Evolutionary conservation across 35 echinoderm and acorn worm genomes (phyloP), one percentile per base, ranked within the genome.

Genomic region (Patiria miniata): DNA sequence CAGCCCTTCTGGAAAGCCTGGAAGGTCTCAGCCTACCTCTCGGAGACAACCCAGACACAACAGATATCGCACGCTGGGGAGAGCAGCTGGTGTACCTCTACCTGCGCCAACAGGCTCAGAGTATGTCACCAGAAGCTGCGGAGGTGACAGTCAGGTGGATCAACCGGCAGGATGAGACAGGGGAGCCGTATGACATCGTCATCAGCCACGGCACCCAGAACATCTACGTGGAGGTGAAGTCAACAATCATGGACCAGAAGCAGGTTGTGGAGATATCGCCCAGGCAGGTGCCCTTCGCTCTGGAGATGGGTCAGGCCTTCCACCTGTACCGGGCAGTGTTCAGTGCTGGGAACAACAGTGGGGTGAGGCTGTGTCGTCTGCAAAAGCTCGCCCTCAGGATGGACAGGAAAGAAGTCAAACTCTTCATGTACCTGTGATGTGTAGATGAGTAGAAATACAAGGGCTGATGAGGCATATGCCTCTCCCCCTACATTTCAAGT

Each of bases 321-420:
- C 73, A 87, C 54, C 36, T 87, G 17, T 87, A 87, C 77, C 39
- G 86, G 32, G 86, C n/a, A n/a, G n/a, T 87, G 10, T 87, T 79
- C 73, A 87, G 79, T 80, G 86, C 76, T 0, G 86, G 86, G 18
- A 87, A 47, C 5, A 38, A 10, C 17, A 51, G 40, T 2, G 77
- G 40, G 36, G 86, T 79, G 21, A 79, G 77, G 37, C 76, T 87
- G 26, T 79, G 86, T 80, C 39, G 86, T 0, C 16, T 87, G 1
- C 51, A 16, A 2, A 79, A 87, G 22, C 40, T 87, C 19, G 39
- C 86, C 19, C 10, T 52, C 22, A 87, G 77, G 33, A 55, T 87
- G 51, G 86, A 87, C 1, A 79, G n/a, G 34, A 87, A 87, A 57
- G 77, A 77, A 33, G 86, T 87, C 7, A 21, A 52, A 38, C 42